Percentiles rank a stretch among this genome's conserved stretches.
Conservation (phyloP, 2,888 invertebrate species). For the Atethmia centrago region DNA sequence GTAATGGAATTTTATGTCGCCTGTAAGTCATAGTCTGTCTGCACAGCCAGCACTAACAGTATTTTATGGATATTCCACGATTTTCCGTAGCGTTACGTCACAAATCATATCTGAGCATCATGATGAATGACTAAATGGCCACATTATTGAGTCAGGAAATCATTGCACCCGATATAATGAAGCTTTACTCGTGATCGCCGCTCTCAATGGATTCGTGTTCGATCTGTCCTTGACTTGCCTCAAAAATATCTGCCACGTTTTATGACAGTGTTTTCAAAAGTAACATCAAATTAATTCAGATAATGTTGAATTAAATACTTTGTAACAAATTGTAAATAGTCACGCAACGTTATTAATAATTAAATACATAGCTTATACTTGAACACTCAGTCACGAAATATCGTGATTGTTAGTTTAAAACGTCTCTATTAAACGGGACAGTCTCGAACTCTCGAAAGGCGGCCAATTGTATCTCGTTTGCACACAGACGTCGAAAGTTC, state of each 20-base stretch:
- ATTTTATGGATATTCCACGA: conserved; percentile 59
- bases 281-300: conserved; percentile 49
- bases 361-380: conserved; percentile 51
- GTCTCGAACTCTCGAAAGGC: conserved; percentile 74
- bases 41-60: conserved; percentile 39
- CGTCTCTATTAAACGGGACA: conserved; percentile 75
- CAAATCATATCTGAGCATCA: conserved; percentile 43
- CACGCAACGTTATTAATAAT: conserved; percentile 67
- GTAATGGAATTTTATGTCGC: conserved; percentile 59
- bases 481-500: conserved; percentile 81
- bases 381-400: conserved; percentile 69
- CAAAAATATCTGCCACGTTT: conserved; percentile 56
- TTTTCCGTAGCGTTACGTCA: conserved; percentile 35
- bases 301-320: conserved; percentile 58
- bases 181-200: conserved; percentile 65
- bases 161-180: conserved; percentile 44
- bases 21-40: conserved; percentile 35
- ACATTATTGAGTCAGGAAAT: conserved; percentile 46
- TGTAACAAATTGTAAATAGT: conserved; percentile 55
- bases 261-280: conserved; percentile 56
- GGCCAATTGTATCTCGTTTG: conserved; percentile 82
- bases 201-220: conserved; percentile 69
- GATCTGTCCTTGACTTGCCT: conserved; percentile 74
- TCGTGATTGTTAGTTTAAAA: conserved; percentile 76
- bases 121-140: conserved; percentile 67